Evolutionary conservation across 1,140 invertebrate genomes (phyloP), one percentile per base, ranked within the genome.

Genomic region (Centruroides vittatus): DNA sequence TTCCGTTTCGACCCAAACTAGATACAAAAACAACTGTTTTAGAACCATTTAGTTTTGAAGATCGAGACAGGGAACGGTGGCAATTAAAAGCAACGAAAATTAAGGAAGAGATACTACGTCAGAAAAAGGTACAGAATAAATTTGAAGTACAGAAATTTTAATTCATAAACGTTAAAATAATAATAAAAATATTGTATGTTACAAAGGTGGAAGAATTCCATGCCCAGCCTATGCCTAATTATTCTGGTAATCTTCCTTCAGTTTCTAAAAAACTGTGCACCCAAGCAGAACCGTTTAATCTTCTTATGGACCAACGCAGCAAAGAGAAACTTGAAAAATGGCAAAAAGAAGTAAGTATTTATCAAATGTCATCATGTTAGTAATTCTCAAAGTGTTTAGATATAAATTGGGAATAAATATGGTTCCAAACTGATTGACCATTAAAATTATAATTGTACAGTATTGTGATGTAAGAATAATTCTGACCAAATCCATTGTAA

Each of bases 41-140:
- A 5, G 9, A 65, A 46, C 63, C 63, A 35, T 65, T 65, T 9
- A 65, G 60, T 36, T 65, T 65, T 59, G 60, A 65, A n/a, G 47
- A 52, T 35, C 51, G 23, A 35, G 63, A 65, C 34, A 49, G 36
- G 34, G 60, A 65, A 55, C 57, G 63, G 47, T 60, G 51, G 47
- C 11, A 47, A 23, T 3, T 9, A 36, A 65, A 61, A 53, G 53
- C 61, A n/a, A 41, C 36, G 46, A 61, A 59, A 48, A 61, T 65
- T 47, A 34, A 61, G 13, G 49, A 65, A 47, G 57, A 59, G 51
- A 41, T 65, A 8, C 60, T 61, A 57, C 51, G 48, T 8, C 47
- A 59, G 41, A 59, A 12, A 11, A 65, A 61, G 35, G 63, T 65
- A 52, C 23, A n/a, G n/a, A n/a, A n/a, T n/a, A n/a, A n/a, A n/a